Evolutionary conservation across 2,113 vertebrate genomes (phyloP).

Genomic region (Gorsachius goisagi): DNA sequence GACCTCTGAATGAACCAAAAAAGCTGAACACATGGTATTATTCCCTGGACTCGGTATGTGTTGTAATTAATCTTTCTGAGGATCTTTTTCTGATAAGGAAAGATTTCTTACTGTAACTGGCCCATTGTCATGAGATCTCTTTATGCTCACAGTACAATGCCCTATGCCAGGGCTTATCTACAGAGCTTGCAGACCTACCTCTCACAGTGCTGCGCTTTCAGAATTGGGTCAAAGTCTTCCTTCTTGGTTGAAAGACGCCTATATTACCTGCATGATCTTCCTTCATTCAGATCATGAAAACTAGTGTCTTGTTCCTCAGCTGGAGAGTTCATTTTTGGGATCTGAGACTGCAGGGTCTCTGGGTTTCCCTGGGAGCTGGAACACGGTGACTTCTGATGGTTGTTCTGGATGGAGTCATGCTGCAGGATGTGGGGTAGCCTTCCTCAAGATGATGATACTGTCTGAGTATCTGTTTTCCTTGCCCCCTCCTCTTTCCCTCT

Average conservation of each 20-base stretch:
- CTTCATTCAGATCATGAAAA: background rate
- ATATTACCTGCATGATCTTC: background rate
- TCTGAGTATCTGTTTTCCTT: background rate
- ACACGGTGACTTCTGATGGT: background rate
- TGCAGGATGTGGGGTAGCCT: background rate
- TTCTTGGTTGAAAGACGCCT: background rate
- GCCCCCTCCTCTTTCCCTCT: background rate
- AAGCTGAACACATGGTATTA: background rate
- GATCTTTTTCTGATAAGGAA: conserved; percentile 4
- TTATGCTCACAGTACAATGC: background rate
- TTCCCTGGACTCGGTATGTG: background rate
- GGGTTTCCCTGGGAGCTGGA: background rate
- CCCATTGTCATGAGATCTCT: background rate
- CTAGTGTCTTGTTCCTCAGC: background rate
- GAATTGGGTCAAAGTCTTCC: background rate
- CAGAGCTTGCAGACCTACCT: background rate
- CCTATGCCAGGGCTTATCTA: background rate
- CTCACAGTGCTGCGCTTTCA: background rate
- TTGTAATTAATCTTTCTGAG: conserved; percentile 19
- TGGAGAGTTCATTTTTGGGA: background rate
- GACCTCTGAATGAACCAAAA: conserved; percentile 3
- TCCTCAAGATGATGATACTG: background rate
- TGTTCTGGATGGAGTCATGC: background rate
- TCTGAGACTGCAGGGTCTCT: background rate
- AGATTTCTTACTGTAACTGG: background rate